These are phyloP conservation scores for Engraulis encrasicolus DNA, from an alignment of 2,113 vertebrate genomes.

Conservation along the genomic window DNA sequence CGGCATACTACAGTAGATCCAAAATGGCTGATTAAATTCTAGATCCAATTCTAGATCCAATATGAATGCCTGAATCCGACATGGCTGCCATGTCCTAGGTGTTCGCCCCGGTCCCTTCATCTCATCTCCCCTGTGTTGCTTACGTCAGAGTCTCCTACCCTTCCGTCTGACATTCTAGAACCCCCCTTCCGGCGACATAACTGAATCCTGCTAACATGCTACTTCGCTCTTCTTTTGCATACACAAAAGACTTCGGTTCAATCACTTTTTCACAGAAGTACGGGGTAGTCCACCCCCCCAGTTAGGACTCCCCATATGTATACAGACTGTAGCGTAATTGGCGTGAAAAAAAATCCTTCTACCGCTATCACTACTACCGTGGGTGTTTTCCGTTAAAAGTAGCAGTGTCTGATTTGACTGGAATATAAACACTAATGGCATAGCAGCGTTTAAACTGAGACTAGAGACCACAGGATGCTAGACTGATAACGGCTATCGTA, in stretches of 20 bases:
- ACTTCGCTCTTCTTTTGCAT: not conserved
- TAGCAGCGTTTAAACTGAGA: not conserved
- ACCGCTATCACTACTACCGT: not conserved
- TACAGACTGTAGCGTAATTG: not conserved
- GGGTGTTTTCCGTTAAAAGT: not conserved
- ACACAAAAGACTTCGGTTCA: not conserved
- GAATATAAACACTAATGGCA: not conserved
- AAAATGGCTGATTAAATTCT: too few species aligned
- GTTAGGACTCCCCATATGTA: not conserved
- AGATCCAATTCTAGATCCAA: too few species aligned
- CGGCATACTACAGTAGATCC: not conserved
- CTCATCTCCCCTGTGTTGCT: not conserved
- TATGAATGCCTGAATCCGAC: too few species aligned
- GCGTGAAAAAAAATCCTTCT: not conserved
- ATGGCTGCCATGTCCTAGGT: too few species aligned
- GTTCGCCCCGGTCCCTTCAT: not conserved
- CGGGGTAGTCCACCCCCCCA: not conserved
- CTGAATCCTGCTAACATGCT: conserved; percentile 22
- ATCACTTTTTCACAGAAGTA: not conserved
- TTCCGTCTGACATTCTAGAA: conserved; percentile 38
- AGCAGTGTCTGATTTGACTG: not conserved
- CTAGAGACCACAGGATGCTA: not conserved
- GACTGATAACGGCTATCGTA: not conserved
- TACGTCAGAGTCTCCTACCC: not conserved
- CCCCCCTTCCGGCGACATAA: conserved; percentile 43